A percentile compares a stretch with the other conserved stretches of the same genome.
phyloP scores from a whole-genome alignment of 2,797 vertebrate genomes.

The Arrhamphus sclerolepis region DNA sequence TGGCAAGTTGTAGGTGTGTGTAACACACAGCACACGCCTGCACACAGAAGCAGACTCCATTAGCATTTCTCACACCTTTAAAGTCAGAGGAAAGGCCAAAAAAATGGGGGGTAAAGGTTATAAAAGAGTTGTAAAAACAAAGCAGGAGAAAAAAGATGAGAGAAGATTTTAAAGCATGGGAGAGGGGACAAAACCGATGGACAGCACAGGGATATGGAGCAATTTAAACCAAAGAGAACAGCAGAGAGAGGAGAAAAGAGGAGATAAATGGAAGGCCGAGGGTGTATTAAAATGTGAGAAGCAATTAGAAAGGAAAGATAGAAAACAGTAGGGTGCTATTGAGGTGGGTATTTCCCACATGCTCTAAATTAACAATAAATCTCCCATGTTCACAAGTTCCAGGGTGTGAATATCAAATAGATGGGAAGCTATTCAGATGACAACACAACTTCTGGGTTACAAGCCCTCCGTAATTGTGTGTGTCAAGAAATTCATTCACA shows the following conservation, averaged over 20 bases:
- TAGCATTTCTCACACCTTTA: conserved; percentile 62
- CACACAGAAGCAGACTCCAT: conserved; percentile 38
- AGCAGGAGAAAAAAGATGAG: background rate
- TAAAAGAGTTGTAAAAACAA: conserved; percentile 8
- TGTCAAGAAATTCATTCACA: too few species aligned
- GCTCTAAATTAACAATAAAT: too few species aligned
- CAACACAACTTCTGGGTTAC: too few species aligned
- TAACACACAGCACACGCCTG: background rate
- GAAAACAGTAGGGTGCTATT: background rate
- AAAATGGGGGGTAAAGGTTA: conserved; percentile 31
- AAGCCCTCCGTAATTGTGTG: too few species aligned
- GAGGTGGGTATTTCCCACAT: background rate
- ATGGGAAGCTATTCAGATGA: conserved; percentile 9
- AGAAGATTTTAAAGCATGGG: background rate
- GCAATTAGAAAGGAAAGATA: conserved; percentile 36
- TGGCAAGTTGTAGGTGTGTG: conserved; percentile 78
- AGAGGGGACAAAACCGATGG: background rate
- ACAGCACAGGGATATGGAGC: conserved; percentile 1
- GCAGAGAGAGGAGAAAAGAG: background rate
- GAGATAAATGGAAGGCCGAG: conserved; percentile 5
- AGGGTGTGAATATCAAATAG: conserved; percentile 41
- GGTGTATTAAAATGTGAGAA: conserved; percentile 26
- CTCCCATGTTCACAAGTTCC: conserved; percentile 38
- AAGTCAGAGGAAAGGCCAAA: conserved; percentile 15
- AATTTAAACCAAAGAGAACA: conserved; percentile 10